phyloP scores from a whole-genome alignment of 1,140 invertebrate genomes.

The Pteromalus puparum region DNA sequence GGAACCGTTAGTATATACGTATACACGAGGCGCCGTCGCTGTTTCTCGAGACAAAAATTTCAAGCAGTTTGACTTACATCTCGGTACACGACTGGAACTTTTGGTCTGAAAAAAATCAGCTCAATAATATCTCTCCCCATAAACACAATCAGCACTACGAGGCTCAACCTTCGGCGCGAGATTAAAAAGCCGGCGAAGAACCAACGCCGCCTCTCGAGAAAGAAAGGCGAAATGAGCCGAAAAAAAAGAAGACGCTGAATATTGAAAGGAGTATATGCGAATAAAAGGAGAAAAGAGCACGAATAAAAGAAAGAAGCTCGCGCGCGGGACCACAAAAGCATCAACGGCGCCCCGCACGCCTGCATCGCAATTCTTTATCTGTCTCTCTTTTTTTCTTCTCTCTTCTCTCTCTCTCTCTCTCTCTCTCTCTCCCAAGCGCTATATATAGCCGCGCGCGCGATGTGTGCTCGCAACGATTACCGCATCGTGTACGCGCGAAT shows the following conservation, averaged over 20 bases:
- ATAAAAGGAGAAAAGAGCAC: not conserved
- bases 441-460: conserved; percentile 10
- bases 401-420: not conserved
- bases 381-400: not conserved
- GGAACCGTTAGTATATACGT: not conserved
- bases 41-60: too few species aligned
- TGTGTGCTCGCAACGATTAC: conserved; percentile 3
- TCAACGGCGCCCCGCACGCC: not conserved
- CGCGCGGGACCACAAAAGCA: not conserved
- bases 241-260: not conserved
- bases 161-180: too few species aligned
- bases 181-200: too few species aligned
- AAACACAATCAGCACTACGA: too few species aligned
- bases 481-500: not conserved
- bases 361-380: not conserved
- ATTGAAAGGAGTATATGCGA: not conserved
- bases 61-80: too few species aligned
- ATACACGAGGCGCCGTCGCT: too few species aligned
- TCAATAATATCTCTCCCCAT: too few species aligned
- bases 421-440: not conserved
- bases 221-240: not conserved
- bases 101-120: too few species aligned
- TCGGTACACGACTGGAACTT: too few species aligned
- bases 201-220: not conserved
- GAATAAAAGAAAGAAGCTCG: conserved; percentile 9